Evolutionary conservation across 2,797 vertebrate species (phyloP), one percentile per base, ranked within the genome.

Genomic region (Leptatherina wallacei): DNA sequence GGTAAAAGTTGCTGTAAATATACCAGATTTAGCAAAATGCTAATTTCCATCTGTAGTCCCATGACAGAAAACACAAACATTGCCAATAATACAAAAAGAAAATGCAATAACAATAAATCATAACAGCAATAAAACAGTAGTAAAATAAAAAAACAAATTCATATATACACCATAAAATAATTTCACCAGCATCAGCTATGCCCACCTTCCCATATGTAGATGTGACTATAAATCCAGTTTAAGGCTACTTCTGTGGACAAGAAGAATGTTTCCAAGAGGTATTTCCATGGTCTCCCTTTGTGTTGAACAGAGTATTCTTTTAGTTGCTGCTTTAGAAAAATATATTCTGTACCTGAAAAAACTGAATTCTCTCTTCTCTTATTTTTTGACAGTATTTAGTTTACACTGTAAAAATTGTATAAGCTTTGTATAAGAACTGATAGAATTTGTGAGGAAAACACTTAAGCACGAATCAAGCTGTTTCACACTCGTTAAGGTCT

Each of bases 401-500:
- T 63, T 63, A 64, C 18, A 72, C 3, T 52, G 61, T 60, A 65
- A 20, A 54, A 40, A 60, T 22, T 49, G 44, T 22, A 40, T 20
- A 54, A 24, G 14, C 24, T 30, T 10, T 7, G 2, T 5, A 61
- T 16, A 22, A 11, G 52, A 42, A 8, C 36, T 20, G 11, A 42
- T 3, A 3, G 36, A 38, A 18, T 40, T 40, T 40, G 16, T 42
- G 24, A 11, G 51, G 1, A 24, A 24, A 13, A 52, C 22, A 27
- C 0, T 1, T 12, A 2, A 54, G 24, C 3, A 63, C 60, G 44
- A 81, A 72, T 52, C 68, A 42, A 62, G 33, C 65, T 61, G 29
- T 66, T 80, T 76, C 54, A 52, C 20, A 22, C 63, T 38, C 57
- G 47, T 76, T 78, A 82, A 69, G 70, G 81, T 84, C 78, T 68